These are phyloP conservation scores for Delichon dasypus DNA, from an alignment of 2,797 vertebrate species.

Conservation along the genomic window DNA sequence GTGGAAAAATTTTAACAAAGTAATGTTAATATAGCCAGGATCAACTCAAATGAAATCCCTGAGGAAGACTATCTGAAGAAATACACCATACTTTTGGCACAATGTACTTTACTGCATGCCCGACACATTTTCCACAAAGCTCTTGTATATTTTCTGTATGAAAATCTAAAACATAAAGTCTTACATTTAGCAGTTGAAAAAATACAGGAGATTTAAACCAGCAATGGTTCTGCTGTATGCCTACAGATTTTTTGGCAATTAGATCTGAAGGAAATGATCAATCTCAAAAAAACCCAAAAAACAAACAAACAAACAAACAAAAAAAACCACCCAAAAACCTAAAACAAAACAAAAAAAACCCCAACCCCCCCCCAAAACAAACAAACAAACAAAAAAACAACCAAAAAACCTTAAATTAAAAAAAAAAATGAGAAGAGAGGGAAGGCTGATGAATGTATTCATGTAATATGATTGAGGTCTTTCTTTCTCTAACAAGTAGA, in stretches of 20 bases:
- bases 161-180: constrained; percentile 41
- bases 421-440: background rate
- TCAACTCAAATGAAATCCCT: constrained; percentile 21
- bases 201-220: constrained; percentile 51
- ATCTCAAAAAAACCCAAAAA: background rate
- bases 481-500: background rate
- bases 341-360: no score
- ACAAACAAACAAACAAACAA: background rate
- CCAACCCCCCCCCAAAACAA: no score
- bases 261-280: constrained; percentile 29
- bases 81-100: constrained; percentile 3
- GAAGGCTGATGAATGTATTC: background rate
- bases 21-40: background rate
- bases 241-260: constrained; percentile 29
- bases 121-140: constrained; percentile 31
- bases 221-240: constrained; percentile 5
- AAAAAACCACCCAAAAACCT: background rate
- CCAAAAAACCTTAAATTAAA: background rate
- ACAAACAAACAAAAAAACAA: background rate
- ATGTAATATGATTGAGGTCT: background rate
- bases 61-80: constrained; percentile 20
- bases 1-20: constrained; percentile 49
- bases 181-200: constrained; percentile 48
- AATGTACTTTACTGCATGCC: background rate
- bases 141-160: constrained; percentile 57